Evolutionary conservation across 2,797 vertebrate genomes (phyloP).

Genomic region (Psittacula derbiana): DNA sequence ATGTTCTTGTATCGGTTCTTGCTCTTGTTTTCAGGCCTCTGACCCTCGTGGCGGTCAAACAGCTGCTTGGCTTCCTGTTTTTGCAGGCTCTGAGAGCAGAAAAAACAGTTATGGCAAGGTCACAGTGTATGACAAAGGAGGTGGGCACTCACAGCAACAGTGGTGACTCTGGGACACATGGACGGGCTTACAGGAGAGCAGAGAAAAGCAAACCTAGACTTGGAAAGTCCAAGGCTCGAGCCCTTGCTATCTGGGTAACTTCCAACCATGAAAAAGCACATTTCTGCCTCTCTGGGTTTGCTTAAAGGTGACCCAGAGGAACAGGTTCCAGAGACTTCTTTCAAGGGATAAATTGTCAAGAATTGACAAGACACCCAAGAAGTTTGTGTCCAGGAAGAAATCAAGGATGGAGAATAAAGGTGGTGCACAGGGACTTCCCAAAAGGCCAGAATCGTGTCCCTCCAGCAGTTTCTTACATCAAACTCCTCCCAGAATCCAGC

Average conservation of each 20-base stretch:
- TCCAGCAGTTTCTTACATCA: conserved; percentile 79
- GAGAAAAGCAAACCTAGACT: neutral
- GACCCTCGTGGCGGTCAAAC: conserved; percentile 91
- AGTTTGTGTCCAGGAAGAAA: neutral
- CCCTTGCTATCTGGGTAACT: neutral
- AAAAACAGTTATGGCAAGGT: neutral
- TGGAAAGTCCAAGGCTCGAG: neutral
- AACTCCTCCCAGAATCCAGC: conserved; percentile 99
- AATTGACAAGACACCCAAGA: neutral
- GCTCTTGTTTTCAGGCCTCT: conserved; percentile 95
- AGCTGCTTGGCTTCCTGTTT: conserved; percentile 92
- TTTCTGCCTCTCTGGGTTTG: neutral
- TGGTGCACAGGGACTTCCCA: neutral
- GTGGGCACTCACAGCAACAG: neutral
- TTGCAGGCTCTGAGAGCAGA: conserved; percentile 84
- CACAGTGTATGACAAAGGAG: neutral
- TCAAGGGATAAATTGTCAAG: neutral
- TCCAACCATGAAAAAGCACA: neutral
- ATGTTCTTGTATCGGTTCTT: conserved; percentile 99
- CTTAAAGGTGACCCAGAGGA: neutral
- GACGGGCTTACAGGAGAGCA: neutral
- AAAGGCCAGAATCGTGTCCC: neutral
- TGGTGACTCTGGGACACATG: neutral
- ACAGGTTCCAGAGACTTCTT: neutral
- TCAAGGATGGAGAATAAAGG: neutral